These are phyloP conservation scores for Incurvaria masculella DNA, from an alignment of 2,888 invertebrate genomes.

Conservation along the genomic window DNA sequence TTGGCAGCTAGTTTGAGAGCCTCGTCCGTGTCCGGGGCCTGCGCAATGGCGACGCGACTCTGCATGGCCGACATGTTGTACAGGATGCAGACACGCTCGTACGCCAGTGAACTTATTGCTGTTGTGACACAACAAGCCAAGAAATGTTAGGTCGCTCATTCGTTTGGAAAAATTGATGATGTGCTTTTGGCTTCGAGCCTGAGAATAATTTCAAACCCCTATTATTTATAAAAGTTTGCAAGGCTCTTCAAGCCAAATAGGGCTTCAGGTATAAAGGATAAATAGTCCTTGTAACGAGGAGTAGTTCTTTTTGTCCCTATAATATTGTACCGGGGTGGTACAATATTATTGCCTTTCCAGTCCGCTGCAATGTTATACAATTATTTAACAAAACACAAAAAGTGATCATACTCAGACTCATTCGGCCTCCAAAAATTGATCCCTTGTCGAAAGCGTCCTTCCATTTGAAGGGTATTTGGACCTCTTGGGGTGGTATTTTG, in stretches of 20 bases:
- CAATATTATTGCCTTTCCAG: too few relatives aligned
- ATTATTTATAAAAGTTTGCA: too few relatives aligned
- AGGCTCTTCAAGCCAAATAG: too few relatives aligned
- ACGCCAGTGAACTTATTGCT: slow-evolving; percentile 87
- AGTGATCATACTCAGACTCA: slow-evolving; percentile 91
- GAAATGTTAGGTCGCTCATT: too few relatives aligned
- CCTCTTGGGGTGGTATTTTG: slow-evolving; percentile 92
- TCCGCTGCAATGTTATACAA: too few relatives aligned
- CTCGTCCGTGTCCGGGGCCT: slow-evolving; percentile 87
- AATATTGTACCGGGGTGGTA: too few relatives aligned
- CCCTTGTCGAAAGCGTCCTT: slow-evolving; percentile 98
- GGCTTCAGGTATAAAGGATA: too few relatives aligned
- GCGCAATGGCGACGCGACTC: slow-evolving; percentile 80
- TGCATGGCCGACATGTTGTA: slow-evolving; percentile 97
- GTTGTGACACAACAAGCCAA: too few relatives aligned
- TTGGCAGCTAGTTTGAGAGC: slow-evolving; percentile 91
- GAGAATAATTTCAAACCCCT: too few relatives aligned
- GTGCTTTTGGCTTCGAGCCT: too few relatives aligned
- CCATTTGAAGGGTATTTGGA: slow-evolving; percentile 98
- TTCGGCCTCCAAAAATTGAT: slow-evolving; percentile 87
- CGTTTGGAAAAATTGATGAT: background rate
- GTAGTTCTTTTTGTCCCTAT: too few relatives aligned
- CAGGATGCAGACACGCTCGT: slow-evolving; percentile 91
- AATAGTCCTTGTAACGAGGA: background rate
- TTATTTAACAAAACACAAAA: too few relatives aligned